Evolutionary conservation across 2,113 vertebrate genomes (phyloP).

Genomic region (Sphaerodactylus townsendi): DNA sequence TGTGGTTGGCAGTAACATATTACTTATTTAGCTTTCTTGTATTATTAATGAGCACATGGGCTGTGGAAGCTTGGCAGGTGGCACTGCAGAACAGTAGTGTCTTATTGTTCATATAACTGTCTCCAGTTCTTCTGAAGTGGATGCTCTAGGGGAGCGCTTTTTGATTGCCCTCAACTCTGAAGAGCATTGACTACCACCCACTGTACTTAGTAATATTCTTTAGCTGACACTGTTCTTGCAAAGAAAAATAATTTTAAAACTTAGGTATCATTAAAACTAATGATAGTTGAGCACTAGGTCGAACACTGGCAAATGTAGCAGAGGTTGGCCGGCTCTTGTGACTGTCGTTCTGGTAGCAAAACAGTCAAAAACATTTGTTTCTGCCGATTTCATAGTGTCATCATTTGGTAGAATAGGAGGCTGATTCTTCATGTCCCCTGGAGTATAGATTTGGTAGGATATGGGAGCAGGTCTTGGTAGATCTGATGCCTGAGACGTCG

Average conservation of each 20-base stretch:
- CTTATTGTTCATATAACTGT: neutral
- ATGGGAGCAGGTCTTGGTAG: neutral
- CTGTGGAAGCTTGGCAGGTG: conserved; percentile 17
- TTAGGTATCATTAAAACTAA: neutral
- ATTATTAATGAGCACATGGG: conserved; percentile 29
- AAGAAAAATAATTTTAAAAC: neutral
- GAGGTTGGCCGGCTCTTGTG: no score
- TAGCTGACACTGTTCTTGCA: conserved; percentile 9
- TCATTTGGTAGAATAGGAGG: neutral
- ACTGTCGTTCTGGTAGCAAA: conserved; percentile 54
- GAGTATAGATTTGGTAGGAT: neutral
- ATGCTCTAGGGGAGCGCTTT: conserved; percentile 16
- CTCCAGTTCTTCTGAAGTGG: conserved; percentile 19
- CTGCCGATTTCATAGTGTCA: conserved; percentile 37
- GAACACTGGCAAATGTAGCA: conserved; percentile 54
- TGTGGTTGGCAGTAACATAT: conserved; percentile 24
- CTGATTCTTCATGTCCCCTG: neutral
- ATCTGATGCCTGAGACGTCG: neutral
- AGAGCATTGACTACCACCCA: neutral
- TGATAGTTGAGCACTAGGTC: conserved; percentile 32
- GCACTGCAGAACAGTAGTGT: conserved; percentile 2
- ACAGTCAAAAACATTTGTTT: conserved; percentile 9
- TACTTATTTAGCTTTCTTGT: conserved; percentile 30
- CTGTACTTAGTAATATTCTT: neutral
- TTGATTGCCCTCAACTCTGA: neutral